These are phyloP conservation scores for Heliothis peltigera DNA, from an alignment of 2,888 invertebrate genomes.

Conservation along the genomic window DNA sequence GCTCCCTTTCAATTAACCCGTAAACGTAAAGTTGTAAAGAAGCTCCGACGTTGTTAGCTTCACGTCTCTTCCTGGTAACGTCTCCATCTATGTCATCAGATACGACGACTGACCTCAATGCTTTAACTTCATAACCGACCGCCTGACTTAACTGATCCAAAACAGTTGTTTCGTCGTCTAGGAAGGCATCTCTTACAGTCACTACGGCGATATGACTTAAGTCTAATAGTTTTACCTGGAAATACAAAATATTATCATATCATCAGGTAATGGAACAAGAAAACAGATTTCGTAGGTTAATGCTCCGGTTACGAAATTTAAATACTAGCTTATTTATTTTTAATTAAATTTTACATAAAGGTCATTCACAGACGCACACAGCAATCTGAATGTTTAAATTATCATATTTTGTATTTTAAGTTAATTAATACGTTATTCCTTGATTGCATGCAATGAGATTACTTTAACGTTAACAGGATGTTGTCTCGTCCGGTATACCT, in stretches of 20 bases:
- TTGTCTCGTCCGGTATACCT: constrained; percentile 57
- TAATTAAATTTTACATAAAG: constrained; percentile 30
- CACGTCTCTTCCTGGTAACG: constrained; percentile 59
- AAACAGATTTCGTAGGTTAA: constrained; percentile 55
- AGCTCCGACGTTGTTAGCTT: constrained; percentile 64
- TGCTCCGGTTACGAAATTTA: constrained; percentile 44
- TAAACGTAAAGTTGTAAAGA: constrained; percentile 80
- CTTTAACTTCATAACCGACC: constrained; percentile 81
- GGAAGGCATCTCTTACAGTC: constrained; percentile 78
- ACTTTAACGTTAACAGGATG: constrained; percentile 49
- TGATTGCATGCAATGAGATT: constrained; percentile 30
- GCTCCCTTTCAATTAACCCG: constrained; percentile 77
- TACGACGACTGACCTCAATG: constrained; percentile 79
- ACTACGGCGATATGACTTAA: constrained; percentile 81
- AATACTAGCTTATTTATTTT: constrained; percentile 3
- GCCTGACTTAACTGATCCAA: constrained; percentile 72
- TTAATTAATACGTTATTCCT: constrained; percentile 38
- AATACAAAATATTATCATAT: constrained; percentile 58
- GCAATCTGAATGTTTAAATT: constrained; percentile 27
- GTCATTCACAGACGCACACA: constrained; percentile 15
- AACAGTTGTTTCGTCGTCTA: constrained; percentile 78
- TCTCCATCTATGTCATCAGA: constrained; percentile 66
- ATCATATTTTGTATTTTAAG: constrained; percentile 8
- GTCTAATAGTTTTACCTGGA: constrained; percentile 84
- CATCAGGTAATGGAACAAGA: constrained; percentile 30